These are phyloP conservation scores for Parapristionchus giblindavisi DNA, from an alignment of 2,888 invertebrate species.

Conservation along the genomic window DNA sequence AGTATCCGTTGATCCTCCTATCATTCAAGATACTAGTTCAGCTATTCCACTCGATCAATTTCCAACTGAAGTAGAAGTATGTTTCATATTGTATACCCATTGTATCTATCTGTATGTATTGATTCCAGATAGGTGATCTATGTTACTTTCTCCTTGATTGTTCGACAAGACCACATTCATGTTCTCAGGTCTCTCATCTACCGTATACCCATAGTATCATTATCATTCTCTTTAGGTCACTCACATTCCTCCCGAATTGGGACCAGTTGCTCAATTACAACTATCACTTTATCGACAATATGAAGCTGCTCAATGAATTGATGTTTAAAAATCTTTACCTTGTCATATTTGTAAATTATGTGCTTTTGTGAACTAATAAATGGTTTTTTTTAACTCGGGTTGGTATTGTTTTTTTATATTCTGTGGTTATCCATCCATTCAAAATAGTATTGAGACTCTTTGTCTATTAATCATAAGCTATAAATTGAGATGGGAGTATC, in stretches of 20 bases:
- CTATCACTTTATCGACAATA: conserved; percentile 7
- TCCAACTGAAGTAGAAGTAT: conserved; percentile 16
- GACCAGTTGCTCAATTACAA: conserved; percentile 6
- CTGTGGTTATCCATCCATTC: too few relatives aligned
- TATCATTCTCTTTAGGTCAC: not conserved
- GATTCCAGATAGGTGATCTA: conserved; percentile 24
- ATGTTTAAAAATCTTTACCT: too few relatives aligned
- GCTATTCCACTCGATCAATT: not conserved
- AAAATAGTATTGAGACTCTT: too few relatives aligned
- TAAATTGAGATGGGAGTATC: conserved; percentile 17
- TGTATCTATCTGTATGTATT: not conserved
- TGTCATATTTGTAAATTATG: not conserved
- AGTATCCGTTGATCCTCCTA: conserved; percentile 24
- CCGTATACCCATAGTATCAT: not conserved
- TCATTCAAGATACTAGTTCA: conserved; percentile 9
- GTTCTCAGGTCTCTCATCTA: not conserved
- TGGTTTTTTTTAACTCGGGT: too few relatives aligned
- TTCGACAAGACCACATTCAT: not conserved
- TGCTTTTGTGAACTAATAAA: not conserved
- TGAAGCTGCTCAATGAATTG: too few relatives aligned
- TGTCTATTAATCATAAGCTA: too few relatives aligned
- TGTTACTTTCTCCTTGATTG: conserved; percentile 37
- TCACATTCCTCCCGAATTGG: conserved; percentile 33
- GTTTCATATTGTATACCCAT: not conserved
- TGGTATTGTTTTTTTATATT: too few relatives aligned